Evolutionary conservation across 2,888 invertebrate species (phyloP).

Genomic region (Galeruca laticollis): DNA sequence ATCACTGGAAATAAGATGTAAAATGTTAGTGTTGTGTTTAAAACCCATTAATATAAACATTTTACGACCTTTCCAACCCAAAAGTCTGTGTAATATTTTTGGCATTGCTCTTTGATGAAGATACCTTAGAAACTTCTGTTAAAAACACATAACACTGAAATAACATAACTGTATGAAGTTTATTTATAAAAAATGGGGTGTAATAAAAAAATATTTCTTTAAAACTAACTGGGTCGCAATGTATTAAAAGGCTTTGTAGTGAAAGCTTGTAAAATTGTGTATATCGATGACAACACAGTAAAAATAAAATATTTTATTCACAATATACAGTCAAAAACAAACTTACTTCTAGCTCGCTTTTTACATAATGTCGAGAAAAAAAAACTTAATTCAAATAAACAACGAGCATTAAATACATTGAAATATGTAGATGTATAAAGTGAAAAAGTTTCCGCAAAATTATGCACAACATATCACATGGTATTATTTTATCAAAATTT

Average conservation of each 20-base stretch:
- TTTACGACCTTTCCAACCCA: too few species aligned
- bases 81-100: too few species aligned
- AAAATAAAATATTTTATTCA: slow-evolving; percentile 28
- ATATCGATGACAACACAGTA: slow-evolving; percentile 16
- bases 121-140: too few species aligned
- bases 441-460: slow-evolving; percentile 44
- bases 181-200: not conserved
- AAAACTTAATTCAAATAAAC: slow-evolving; percentile 13
- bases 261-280: slow-evolving; percentile 3
- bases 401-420: slow-evolving; percentile 28
- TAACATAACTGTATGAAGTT: not conserved
- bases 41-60: too few species aligned
- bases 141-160: not conserved
- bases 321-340: slow-evolving; percentile 33
- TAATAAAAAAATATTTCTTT: not conserved
- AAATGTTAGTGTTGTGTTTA: too few species aligned
- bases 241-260: not conserved
- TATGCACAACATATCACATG: slow-evolving; percentile 62
- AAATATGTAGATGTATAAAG: slow-evolving; percentile 29
- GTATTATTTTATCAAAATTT: slow-evolving; percentile 56
- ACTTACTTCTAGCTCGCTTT: slow-evolving; percentile 17
- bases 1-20: too few species aligned
- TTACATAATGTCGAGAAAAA: not conserved
- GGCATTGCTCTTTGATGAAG: too few species aligned
- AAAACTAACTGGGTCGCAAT: not conserved